phyloP scores from a whole-genome alignment of 2,888 invertebrate species.

The Lasioglossum leucozonium region DNA sequence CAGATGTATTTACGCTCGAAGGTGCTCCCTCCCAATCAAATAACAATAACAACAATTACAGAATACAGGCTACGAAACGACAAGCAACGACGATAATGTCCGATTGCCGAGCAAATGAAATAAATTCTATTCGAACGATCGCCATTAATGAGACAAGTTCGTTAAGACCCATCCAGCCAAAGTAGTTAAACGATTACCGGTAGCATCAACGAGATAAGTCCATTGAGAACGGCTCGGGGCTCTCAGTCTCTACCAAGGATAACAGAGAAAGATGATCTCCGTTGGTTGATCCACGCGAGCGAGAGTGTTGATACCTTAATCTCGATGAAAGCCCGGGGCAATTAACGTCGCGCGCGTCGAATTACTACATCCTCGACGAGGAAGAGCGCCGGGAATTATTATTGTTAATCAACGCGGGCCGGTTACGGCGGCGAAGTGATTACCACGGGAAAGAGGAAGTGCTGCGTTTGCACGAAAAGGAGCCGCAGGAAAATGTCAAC shows the following conservation, averaged over 20 bases:
- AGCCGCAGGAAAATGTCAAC: conserved; percentile 40
- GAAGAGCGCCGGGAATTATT: conserved; percentile 44
- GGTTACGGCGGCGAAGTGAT: conserved; percentile 38
- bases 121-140: background rate
- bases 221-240: background rate
- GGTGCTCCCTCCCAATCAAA: background rate
- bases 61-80: background rate
- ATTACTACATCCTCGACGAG: conserved; percentile 55
- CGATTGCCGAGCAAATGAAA: background rate
- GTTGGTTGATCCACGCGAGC: conserved; percentile 27
- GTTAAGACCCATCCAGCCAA: background rate
- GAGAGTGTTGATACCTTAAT: conserved; percentile 67
- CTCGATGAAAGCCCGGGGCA: conserved; percentile 69
- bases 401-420: conserved; percentile 54
- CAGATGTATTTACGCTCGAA: too few species aligned
- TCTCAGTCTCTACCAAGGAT: background rate
- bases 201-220: background rate
- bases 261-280: background rate
- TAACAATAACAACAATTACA: background rate
- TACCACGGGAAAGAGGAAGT: conserved; percentile 40
- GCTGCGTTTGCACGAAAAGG: background rate
- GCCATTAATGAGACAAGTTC: background rate
- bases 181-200: background rate
- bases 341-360: conserved; percentile 61
- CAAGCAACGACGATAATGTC: background rate